phyloP scores from a whole-genome alignment of 2,797 vertebrate genomes.

The Dryobates pubescens region DNA sequence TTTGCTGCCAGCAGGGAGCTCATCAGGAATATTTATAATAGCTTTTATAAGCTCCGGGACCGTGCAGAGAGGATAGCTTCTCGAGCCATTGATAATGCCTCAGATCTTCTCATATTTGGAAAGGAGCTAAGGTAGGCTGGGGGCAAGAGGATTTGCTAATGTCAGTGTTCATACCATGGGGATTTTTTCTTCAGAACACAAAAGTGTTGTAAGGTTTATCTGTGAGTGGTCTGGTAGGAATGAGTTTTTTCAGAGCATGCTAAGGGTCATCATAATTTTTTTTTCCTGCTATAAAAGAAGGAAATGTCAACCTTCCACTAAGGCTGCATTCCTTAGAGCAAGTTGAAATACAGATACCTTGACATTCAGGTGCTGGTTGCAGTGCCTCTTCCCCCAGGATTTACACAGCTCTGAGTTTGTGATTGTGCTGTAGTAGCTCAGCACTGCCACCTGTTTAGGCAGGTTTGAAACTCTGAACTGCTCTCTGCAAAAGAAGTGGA shows the following conservation, averaged over 20 bases:
- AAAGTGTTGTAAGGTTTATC: not conserved
- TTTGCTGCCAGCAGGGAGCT: slow-evolving; percentile 93
- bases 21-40: slow-evolving; percentile 93
- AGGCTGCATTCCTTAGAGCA: not conserved
- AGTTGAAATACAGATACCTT: not conserved
- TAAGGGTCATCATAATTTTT: not conserved
- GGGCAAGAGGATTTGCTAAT: not conserved
- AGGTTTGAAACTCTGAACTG: not conserved
- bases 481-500: not conserved
- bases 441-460: not conserved
- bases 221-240: not conserved
- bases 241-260: not conserved
- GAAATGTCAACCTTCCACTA: not conserved
- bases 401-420: not conserved
- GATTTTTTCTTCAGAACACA: not conserved
- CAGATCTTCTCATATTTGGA: slow-evolving; percentile 93
- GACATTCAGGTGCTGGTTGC: not conserved
- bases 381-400: not conserved
- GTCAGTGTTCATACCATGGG: not conserved
- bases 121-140: slow-evolving; percentile 89
- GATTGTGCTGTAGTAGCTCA: not conserved
- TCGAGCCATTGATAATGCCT: slow-evolving; percentile 91
- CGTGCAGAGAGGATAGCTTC: slow-evolving; percentile 89
- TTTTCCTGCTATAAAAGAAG: not conserved
- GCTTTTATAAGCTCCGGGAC: slow-evolving; percentile 94